phyloP scores from a whole-genome alignment of 2,113 vertebrate species.

The Neoarius graeffei region DNA sequence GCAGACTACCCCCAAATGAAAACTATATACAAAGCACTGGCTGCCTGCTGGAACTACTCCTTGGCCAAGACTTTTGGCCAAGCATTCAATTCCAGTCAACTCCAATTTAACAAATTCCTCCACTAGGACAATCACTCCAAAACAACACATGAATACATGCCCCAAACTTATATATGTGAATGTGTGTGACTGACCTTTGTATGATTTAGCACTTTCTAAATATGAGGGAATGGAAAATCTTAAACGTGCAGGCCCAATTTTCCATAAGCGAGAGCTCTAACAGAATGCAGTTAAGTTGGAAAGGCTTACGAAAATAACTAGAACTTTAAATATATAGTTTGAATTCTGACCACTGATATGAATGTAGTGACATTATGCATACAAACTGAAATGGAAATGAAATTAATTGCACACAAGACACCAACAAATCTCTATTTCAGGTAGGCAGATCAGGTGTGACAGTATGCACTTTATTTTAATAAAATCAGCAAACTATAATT shows the following conservation, averaged over 20 bases:
- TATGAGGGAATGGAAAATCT: not conserved
- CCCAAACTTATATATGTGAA: not conserved
- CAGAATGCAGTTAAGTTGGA: not conserved
- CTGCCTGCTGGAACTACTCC: conserved; percentile 1
- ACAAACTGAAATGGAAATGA: not conserved
- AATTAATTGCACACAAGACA: not conserved
- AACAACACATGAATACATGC: conserved; percentile 42
- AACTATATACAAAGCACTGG: not conserved
- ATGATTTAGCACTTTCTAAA: not conserved
- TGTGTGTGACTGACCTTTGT: not conserved
- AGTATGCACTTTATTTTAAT: not conserved
- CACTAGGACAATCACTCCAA: conserved; percentile 20
- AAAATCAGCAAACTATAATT: not conserved
- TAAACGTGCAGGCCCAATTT: not conserved
- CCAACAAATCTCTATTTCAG: not conserved
- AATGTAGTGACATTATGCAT: not conserved
- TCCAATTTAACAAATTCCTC: not conserved
- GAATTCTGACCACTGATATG: conserved; percentile 3
- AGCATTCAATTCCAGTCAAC: conserved; percentile 2
- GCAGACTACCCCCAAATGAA: not conserved
- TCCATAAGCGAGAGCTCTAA: not conserved
- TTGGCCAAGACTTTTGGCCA: not conserved
- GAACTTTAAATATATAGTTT: not conserved
- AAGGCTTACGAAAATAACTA: not conserved
- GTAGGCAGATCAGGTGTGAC: not conserved